Evolutionary conservation across 2,888 invertebrate genomes (phyloP), one percentile per base, ranked within the genome.

Genomic region (Plusia festucae): DNA sequence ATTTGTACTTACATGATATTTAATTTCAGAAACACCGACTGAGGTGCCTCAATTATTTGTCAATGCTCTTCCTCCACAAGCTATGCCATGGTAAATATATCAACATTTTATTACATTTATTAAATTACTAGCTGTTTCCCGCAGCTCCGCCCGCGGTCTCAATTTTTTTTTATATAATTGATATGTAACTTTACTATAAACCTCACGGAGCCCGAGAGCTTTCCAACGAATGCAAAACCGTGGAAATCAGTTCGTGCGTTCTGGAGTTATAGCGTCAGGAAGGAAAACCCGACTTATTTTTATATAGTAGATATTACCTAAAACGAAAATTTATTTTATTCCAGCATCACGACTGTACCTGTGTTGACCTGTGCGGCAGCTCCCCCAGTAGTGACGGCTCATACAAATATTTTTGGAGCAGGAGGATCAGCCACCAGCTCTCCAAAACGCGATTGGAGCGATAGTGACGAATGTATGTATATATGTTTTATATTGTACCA

Each of bases 371-470:
- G 58, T 34, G 34, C 54, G 0, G 3, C 8, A 0, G 57, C 51
- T 9, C 5, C 13, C 13, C 8, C 8, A 13, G 13, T 55, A 6
- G 54, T 52, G 9, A n/a, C n/a, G 22, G 62, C 8, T 18, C 44
- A 46, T 7, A n/a, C 53, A 0, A 52, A 46, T 2, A 13, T 68
- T 8, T 70, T 54, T 44, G 52, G 16, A 34, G 0, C 9, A 0
- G n/a, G 46, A 3, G 44, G 8, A 9, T 7, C 70, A 6, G 4
- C n/a, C 7, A 6, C 27, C 13, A 16, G 34, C 4, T 58, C 73
- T 7, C 65, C 81, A 20, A 82, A 80, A 63, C 62, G 74, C 4
- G 71, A 68, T 6, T 79, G 82, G 79, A 53, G 62, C 8, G 73
- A 70, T 3, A 4, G 46, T 4, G 70, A 65, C 9, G 72, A 78